Evolutionary conservation across 2,113 vertebrate species (phyloP).

Genomic region (Phrynosoma platyrhinos): DNA sequence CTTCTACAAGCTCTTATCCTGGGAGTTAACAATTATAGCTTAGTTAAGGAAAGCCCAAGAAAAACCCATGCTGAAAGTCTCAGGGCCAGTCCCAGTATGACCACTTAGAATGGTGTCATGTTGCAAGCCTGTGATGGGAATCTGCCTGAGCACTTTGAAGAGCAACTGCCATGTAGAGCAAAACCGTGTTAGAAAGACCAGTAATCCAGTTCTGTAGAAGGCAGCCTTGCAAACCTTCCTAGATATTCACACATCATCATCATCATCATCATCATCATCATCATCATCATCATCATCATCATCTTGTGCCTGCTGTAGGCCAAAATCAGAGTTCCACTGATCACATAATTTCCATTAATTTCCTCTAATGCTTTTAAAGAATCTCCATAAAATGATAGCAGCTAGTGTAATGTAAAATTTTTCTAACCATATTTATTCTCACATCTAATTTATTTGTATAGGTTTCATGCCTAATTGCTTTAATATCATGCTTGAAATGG

Average conservation of each 20-base stretch:
- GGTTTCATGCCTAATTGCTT: slow-evolving; percentile 13
- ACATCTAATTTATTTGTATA: slow-evolving; percentile 35
- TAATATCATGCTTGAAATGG: slow-evolving; percentile 31
- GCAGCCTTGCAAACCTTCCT: too few species aligned
- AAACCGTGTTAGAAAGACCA: too few species aligned
- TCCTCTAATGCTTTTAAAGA: not conserved
- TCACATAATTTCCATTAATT: not conserved
- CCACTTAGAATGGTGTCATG: too few species aligned
- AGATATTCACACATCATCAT: too few species aligned
- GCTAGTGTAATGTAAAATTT: not conserved
- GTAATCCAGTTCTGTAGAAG: too few species aligned
- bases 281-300: not conserved
- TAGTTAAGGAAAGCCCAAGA: not conserved
- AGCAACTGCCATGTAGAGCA: not conserved
- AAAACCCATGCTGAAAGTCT: not conserved
- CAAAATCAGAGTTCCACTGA: not conserved
- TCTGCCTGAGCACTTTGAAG: not conserved
- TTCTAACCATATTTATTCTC: not conserved
- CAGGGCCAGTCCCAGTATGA: not conserved
- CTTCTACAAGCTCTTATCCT: not conserved
- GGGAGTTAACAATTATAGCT: not conserved
- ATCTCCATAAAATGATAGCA: not conserved
- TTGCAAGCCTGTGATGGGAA: too few species aligned
- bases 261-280: too few species aligned
- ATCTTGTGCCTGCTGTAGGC: not conserved